A percentile compares a stretch with the other conserved stretches of the same genome.
phyloP scores from a whole-genome alignment of 2,797 vertebrate genomes.

The Amphiprion clarkii region DNA sequence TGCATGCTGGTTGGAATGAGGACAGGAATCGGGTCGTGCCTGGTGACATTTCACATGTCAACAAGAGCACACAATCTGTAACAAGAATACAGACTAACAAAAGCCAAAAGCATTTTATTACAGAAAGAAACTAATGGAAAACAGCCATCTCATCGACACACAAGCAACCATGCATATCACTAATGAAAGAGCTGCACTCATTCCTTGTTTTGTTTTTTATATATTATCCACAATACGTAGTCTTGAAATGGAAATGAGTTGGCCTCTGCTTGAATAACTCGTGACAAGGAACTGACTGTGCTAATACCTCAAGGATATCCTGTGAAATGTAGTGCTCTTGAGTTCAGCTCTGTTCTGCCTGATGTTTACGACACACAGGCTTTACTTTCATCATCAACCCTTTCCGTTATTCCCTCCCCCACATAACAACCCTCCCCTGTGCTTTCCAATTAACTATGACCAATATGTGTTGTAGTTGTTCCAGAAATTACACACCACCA shows the following conservation, averaged over 20 bases:
- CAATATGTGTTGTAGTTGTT: neutral
- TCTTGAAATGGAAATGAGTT: conserved; percentile 22
- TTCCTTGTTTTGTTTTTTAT: neutral
- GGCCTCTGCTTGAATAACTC: conserved; percentile 2
- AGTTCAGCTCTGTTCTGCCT: conserved; percentile 11
- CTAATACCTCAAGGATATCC: conserved; percentile 7
- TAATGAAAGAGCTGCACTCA: neutral
- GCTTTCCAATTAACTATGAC: conserved; percentile 10
- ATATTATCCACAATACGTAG: neutral
- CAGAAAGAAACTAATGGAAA: neutral
- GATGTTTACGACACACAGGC: conserved; percentile 8
- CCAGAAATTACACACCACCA: conserved; percentile 4
- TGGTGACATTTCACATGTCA: neutral
- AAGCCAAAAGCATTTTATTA: neutral
- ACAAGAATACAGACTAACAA: neutral
- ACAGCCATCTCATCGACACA: neutral
- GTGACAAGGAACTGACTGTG: conserved; percentile 9
- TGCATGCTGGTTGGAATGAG: neutral
- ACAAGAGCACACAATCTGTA: neutral
- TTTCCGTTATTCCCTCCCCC: neutral
- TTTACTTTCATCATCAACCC: conserved; percentile 4
- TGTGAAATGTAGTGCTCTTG: conserved; percentile 11
- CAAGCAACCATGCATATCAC: neutral
- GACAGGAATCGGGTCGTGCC: too few relatives aligned
- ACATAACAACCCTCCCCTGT: neutral